These are phyloP conservation scores for Miichthys miiuy DNA, from an alignment of 2,797 vertebrate species.

Conservation along the genomic window DNA sequence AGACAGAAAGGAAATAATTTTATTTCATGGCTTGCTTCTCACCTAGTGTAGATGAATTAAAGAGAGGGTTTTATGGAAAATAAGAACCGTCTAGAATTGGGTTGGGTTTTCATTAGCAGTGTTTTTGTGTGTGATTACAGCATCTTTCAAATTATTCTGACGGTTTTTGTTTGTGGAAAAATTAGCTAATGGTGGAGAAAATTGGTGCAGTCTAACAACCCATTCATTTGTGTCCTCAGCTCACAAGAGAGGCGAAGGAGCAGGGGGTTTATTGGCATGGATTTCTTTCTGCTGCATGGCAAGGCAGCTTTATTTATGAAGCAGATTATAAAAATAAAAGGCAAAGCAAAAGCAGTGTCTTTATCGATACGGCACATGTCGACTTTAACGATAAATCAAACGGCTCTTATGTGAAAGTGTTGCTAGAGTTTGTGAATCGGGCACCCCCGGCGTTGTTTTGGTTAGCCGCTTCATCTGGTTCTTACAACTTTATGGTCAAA, in stretches of 20 bases:
- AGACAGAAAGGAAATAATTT: background rate
- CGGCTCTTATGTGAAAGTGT: background rate
- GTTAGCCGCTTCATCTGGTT: background rate
- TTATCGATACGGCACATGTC: too few species aligned
- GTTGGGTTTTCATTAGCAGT: background rate
- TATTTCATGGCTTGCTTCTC: background rate
- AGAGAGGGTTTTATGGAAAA: background rate
- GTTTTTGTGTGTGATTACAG: background rate
- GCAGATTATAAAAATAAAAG: background rate
- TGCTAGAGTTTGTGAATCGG: background rate
- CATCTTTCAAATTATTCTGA: background rate
- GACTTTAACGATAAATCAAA: background rate
- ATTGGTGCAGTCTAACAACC: background rate
- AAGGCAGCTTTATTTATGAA: background rate
- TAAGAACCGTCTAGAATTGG: background rate
- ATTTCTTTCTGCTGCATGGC: background rate
- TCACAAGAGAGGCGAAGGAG: background rate
- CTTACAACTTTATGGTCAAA: background rate
- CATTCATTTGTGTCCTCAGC: background rate
- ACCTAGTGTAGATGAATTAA: background rate
- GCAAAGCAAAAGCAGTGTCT: background rate
- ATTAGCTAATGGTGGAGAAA: background rate
- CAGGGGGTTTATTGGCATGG: background rate
- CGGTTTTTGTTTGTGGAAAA: constrained; percentile 6
- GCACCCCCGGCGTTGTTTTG: background rate